Percentiles rank a stretch among this genome's conserved stretches.
These are phyloP conservation scores for Streptopelia turtur DNA, from an alignment of 2,797 vertebrate species.

Conservation along the genomic window DNA sequence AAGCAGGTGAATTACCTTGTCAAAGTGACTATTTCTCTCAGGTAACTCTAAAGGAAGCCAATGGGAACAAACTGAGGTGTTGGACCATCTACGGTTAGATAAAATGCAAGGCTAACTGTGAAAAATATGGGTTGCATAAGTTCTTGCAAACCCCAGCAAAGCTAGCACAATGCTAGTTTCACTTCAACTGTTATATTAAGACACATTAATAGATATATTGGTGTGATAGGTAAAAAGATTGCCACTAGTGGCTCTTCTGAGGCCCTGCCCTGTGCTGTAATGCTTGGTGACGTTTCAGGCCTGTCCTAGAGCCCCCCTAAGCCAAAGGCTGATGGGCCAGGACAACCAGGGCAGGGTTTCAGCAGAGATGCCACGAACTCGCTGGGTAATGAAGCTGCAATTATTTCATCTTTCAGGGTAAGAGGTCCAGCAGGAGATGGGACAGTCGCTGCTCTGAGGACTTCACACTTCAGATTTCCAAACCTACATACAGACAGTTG, in stretches of 20 bases:
- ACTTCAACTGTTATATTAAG: neutral
- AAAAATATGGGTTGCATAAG: neutral
- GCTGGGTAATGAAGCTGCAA: neutral
- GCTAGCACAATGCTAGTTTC: neutral
- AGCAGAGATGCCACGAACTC: neutral
- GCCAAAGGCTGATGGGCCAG: neutral
- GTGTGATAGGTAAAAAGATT: neutral
- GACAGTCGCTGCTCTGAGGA: neutral
- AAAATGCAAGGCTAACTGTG: neutral
- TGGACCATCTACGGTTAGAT: neutral
- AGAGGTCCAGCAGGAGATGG: neutral
- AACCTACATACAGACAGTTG: neutral
- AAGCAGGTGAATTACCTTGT: neutral
- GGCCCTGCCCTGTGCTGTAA: neutral
- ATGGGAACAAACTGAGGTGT: neutral
- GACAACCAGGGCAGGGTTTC: neutral
- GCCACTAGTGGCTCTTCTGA: neutral
- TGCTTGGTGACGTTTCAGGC: neutral
- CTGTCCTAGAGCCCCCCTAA: neutral
- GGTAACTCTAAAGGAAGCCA: neutral
- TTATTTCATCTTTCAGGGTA: neutral
- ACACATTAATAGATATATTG: neutral
- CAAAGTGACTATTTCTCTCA: neutral
- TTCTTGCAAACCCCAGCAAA: neutral
- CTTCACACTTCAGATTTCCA: neutral